Conservation (phyloP, 2,888 invertebrate genomes). For the Dexiosoma caninum region DNA sequence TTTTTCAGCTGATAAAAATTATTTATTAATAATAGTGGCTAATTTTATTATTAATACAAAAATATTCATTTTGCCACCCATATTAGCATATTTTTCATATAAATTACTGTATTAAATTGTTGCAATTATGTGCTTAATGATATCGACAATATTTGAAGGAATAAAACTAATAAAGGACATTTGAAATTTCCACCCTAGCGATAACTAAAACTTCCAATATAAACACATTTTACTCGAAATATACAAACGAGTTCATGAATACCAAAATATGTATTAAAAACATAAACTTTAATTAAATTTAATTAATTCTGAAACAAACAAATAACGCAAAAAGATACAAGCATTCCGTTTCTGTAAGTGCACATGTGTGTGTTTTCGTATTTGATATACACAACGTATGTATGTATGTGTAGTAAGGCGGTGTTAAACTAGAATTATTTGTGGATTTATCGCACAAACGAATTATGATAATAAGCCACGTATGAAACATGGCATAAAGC, state of each 20-base stretch:
- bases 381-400: neutral
- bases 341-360: neutral
- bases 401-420: neutral
- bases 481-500: conserved; percentile 19
- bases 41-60: conserved; percentile 5
- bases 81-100: conserved; percentile 37
- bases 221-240: conserved; percentile 67
- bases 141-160: conserved; percentile 8
- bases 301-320: conserved; percentile 73
- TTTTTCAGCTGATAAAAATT: too few species aligned
- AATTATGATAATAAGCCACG: conserved; percentile 74
- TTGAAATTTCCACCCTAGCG: conserved; percentile 43
- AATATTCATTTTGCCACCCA: conserved; percentile 66
- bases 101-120: conserved; percentile 23
- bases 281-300: conserved; percentile 76
- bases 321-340: conserved; percentile 57
- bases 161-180: conserved; percentile 55
- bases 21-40: neutral
- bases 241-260: conserved; percentile 66
- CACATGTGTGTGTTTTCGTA: neutral
- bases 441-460: conserved; percentile 63
- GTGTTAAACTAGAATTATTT: neutral
- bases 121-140: conserved; percentile 36
- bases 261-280: conserved; percentile 45
- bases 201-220: conserved; percentile 43